Base-by-base conservation (phyloP, 2,797 vertebrate species). In the Myotis myotis region DNA sequence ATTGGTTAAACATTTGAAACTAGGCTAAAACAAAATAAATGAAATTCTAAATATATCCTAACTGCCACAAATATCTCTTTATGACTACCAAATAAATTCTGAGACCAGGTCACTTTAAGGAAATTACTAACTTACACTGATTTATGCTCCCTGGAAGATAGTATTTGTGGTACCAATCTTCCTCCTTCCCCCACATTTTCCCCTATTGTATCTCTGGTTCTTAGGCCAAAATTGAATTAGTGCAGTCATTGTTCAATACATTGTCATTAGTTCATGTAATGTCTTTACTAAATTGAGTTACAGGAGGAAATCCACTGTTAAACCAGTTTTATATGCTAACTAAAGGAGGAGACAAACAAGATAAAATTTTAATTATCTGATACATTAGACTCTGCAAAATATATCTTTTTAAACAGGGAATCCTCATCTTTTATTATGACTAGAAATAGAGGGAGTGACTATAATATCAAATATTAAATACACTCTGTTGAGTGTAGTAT, bases 311-410 rank as follows among this genome's bases (percentile, higher is more conserved):
- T 74, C 1, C 30, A 72, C 55, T 60, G 62, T 93, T 84, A 68
- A 86, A 60, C 22, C 49, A 81, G 38, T 92, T 96, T 92, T 80
- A 62, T 81, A 74, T 23, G 20, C 49, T 93, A 95, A 79, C 23
- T 70, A 95, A 88, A 92, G 22, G 10, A 93, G 30, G 23, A 64
- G 11, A 81, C 5, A 87, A 57, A 60, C 25, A 72, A 72, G 15
- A 81, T 64, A 94, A 11, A 96, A 74, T 81, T 17, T 89, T 91
- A 89, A 68, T 51, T 94, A 36, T 85, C 44, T 93, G 6, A 51
- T 72, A 53, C 57, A 30, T 16, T 93, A 28, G 51, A 87, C 85
- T 96, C 33, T 84, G 25, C 30, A 80, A 55, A 72, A 25, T 4
- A 87, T 80, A 84, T 86, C 8, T 7, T 87, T 15, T 91, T 96